phyloP scores from a whole-genome alignment of 2,113 vertebrate genomes.

The Athene cunicularia region DNA sequence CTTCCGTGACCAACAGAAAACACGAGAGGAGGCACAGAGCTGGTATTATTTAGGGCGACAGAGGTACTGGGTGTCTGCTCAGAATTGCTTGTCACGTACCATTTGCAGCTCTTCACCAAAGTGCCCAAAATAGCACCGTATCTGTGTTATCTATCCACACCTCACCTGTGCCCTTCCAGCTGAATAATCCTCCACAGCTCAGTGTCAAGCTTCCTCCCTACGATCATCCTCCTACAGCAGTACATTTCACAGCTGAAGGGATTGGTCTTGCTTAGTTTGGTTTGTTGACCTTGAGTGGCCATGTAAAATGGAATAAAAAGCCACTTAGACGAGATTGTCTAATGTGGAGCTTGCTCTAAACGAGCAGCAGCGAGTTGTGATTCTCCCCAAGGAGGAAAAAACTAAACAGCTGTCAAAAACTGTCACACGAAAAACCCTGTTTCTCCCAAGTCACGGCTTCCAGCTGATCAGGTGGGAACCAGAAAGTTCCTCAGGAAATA shows the following conservation, averaged over 20 bases:
- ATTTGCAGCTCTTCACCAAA: not conserved
- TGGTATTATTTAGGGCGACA: not conserved
- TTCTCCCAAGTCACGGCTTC: not conserved
- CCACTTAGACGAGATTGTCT: conserved; percentile 26
- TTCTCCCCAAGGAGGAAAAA: not conserved
- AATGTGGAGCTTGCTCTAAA: not conserved
- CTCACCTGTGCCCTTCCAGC: conserved; percentile 48
- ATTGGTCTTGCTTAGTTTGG: conserved; percentile 19
- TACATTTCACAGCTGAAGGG: conserved; percentile 47
- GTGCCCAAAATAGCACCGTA: not conserved
- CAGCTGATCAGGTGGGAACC: conserved; percentile 28
- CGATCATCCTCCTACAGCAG: not conserved
- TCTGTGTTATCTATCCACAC: not conserved
- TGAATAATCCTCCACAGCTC: not conserved
- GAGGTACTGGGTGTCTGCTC: not conserved
- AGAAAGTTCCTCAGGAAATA: conserved; percentile 25
- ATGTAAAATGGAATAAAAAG: conserved; percentile 54
- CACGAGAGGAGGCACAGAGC: not conserved
- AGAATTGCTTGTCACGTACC: not conserved
- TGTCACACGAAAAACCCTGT: not conserved
- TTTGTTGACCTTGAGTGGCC: conserved; percentile 36
- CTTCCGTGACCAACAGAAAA: not conserved
- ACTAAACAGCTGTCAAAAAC: conserved; percentile 16
- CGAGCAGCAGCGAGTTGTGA: not conserved
- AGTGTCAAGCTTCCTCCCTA: not conserved